Conservation (phyloP, 1,140 invertebrate genomes). For the Acromyrmex heyeri region DNA sequence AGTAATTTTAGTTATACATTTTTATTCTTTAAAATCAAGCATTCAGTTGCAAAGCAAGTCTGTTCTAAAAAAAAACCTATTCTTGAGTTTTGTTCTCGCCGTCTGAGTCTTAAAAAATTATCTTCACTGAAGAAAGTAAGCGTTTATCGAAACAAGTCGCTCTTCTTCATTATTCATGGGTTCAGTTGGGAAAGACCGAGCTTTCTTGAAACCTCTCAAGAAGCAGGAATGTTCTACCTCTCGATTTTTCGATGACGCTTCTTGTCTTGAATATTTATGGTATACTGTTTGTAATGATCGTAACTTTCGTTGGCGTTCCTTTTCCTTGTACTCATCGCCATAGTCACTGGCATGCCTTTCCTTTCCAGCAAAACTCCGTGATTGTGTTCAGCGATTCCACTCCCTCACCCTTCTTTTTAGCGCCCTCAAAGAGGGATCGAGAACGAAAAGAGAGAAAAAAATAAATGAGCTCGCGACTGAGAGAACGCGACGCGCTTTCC, state of each 20-base stretch:
- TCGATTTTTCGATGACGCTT: slow-evolving; percentile 70
- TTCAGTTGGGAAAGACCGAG: slow-evolving; percentile 62
- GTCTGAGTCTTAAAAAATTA: slow-evolving; percentile 54
- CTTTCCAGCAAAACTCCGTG: slow-evolving; percentile 24
- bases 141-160: slow-evolving; percentile 72
- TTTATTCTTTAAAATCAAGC: slow-evolving; percentile 32
- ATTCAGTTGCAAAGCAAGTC: slow-evolving; percentile 36
- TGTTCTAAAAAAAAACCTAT: slow-evolving; percentile 26
- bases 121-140: slow-evolving; percentile 60
- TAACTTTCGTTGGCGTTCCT: slow-evolving; percentile 44
- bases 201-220: slow-evolving; percentile 37
- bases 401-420: slow-evolving; percentile 27
- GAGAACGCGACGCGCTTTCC: slow-evolving; percentile 24
- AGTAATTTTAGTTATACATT: not conserved
- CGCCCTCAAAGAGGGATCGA: slow-evolving; percentile 20
- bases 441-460: slow-evolving; percentile 38
- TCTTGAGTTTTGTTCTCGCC: slow-evolving; percentile 50
- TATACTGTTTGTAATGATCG: slow-evolving; percentile 56
- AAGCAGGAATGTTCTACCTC: slow-evolving; percentile 31
- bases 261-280: slow-evolving; percentile 66
- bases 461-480: slow-evolving; percentile 33
- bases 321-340: not conserved
- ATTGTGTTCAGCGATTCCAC: slow-evolving; percentile 38
- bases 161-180: slow-evolving; percentile 72
- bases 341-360: slow-evolving; percentile 10